Evolutionary conservation across 2,888 invertebrate species (phyloP).

Genomic region (Yponomeuta evonymella): DNA sequence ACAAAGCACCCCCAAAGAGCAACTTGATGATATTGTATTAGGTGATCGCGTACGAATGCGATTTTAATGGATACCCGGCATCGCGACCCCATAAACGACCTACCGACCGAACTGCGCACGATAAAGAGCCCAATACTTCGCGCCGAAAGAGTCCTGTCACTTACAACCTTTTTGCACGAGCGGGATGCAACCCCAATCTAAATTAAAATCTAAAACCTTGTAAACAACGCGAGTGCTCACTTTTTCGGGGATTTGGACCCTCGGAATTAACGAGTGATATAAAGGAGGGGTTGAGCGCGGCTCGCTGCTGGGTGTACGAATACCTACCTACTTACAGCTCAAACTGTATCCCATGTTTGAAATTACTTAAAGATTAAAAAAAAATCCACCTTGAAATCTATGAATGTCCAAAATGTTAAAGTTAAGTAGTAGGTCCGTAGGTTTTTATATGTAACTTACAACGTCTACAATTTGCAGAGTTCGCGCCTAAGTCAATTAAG

Average conservation of each 20-base stretch:
- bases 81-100: conserved; percentile 36
- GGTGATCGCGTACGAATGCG: conserved; percentile 77
- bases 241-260: conserved; percentile 77
- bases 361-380: no score
- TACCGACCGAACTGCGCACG: conserved; percentile 33
- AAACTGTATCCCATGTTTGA: neutral
- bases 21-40: conserved; percentile 77
- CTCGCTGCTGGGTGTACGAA: conserved; percentile 34
- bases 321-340: neutral
- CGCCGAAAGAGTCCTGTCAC: conserved; percentile 31
- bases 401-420: no score
- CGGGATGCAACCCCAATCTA: conserved; percentile 68
- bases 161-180: conserved; percentile 47
- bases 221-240: conserved; percentile 78
- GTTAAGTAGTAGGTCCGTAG: no score
- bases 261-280: conserved; percentile 72
- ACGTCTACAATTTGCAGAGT: no score
- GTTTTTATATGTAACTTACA: no score
- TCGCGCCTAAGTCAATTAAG: no score
- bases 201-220: conserved; percentile 79
- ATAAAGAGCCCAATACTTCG: conserved; percentile 39
- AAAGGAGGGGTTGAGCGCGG: conserved; percentile 49
- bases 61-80: conserved; percentile 69
- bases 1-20: conserved; percentile 60
- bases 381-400: no score